Base-by-base conservation (phyloP, 2,113 vertebrate species). In the Mormyrus lacerda region DNA sequence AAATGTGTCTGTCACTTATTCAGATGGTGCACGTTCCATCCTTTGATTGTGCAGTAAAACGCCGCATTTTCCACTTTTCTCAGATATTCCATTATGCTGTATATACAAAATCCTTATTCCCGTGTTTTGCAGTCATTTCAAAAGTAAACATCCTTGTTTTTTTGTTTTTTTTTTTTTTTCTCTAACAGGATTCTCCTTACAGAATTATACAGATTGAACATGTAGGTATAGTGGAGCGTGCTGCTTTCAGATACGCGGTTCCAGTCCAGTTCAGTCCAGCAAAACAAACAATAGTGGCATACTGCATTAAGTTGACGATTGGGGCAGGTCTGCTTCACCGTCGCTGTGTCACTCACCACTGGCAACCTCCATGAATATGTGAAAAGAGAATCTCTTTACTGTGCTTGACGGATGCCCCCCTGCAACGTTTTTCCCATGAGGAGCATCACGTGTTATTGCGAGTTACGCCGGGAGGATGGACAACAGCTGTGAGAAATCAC, bases 401-500 rank as follows among this genome's bases (percentile, higher is more conserved):
- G 93, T 58, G 89, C 92, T 89, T 89, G 86, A 91, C 89, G 85
- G 91, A 93, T 91, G 93, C 91, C 91, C 91, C 88, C 92, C 92
- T 89, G 88, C 94, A 91, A 94, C 93, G 91, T 90, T 92, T 92
- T 92, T 53, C 91, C 90, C 90, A 92, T 73, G 90, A 90, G 91
- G 91, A 92, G 93, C 90, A 88, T 90, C 89, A 90, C 88, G 44
- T 91, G 91, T 90, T 91, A 93, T 85, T 91, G 92, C 94, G 91
- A 92, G 91, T 91, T 92, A 94, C 94, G 94, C 93, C 92, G 91
- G 91, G 92, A 90, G 88, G 69, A 91, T 91, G 88, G 91, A 48
- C 85, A 93, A 91, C 93, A 92, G 93, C 94, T 94, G 93, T 65
- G 90, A 92, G 85, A 92, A 91, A 92, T 92, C 91, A 91, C 88